Percentiles rank a stretch among this genome's conserved stretches.
Conservation (phyloP, 1,140 invertebrate species). For the Macrobrachium rosenbergii region DNA sequence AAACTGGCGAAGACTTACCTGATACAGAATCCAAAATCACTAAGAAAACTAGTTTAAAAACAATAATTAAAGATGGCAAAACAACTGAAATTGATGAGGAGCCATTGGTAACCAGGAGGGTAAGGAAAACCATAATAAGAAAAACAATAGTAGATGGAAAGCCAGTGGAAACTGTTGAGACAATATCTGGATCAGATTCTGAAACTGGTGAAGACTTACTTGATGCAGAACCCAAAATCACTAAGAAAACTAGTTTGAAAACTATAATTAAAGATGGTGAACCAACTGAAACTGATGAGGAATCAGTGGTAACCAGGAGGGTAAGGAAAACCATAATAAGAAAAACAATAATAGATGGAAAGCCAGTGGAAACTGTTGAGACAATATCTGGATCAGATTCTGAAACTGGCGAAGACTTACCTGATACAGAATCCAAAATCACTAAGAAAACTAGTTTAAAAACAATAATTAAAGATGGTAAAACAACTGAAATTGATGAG, state of each 20-base stretch:
- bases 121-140: slow-evolving; percentile 10
- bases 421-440: not conserved
- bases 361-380: slow-evolving; percentile 3
- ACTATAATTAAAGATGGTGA: not conserved
- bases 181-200: not conserved
- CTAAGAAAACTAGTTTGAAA: not conserved
- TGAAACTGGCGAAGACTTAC: not conserved
- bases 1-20: not conserved
- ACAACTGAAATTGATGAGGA: not conserved
- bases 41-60: not conserved
- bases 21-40: not conserved
- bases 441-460: not conserved
- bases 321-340: slow-evolving; percentile 16
- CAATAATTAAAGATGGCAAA: not conserved
- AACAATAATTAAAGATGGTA: not conserved
- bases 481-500: slow-evolving; percentile 15
- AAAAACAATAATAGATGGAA: slow-evolving; percentile 2
- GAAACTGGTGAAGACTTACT: not conserved
- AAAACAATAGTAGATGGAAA: slow-evolving; percentile 6
- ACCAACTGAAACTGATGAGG: slow-evolving; percentile 4
- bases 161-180: slow-evolving; percentile 8
- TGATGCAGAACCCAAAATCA: not conserved
- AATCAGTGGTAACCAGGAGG: not conserved
- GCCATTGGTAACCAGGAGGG: not conserved
- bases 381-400: not conserved